Evolutionary conservation across 1,140 invertebrate genomes (phyloP), one percentile per base, ranked within the genome.

Genomic region (Telenomus remus): DNA sequence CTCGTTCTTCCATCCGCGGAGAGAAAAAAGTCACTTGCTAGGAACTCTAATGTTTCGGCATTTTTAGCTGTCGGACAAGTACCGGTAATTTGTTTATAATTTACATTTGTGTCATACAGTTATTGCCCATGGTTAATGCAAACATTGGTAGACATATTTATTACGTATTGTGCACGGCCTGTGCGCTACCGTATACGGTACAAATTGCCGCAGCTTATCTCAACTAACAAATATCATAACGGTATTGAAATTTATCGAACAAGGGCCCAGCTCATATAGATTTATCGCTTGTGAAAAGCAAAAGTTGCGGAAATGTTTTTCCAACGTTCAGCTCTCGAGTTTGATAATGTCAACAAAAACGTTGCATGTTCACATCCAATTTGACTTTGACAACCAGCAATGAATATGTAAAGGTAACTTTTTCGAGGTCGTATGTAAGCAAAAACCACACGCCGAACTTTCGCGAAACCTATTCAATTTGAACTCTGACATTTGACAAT

Each of bases 151-250:
- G 55, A 55, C 63, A 56, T 56, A 66, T 74, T 74, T 66, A 73
- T 66, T 66, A 66, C 48, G 63, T 46, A 73, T 73, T 65, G 55
- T 74, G 12, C 33, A n/a, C 14, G 33, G 35, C 16, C 54, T 39
- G 50, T 54, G 51, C 27, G 64, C 71, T 74, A 74, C 71, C 53
- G 71, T 68, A 39, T 13, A 46, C 50, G 0, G 37, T 56, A 68
- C 44, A 68, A 74, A 74, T 72, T 54, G 34, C 47, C 19, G 60
- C 12, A 27, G 37, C 50, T 59, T 72, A 57, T 55, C 50, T 50
- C 49, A 51, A 55, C 14, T 54, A 60, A 60, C 69, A 66, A 71
- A 71, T 71, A 71, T 71, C 46, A 27, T 71, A 71, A 71, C 68
- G 68, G 68, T 56, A 50, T 64, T 47, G 12, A 53, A 50, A 71